Percentiles rank a stretch among this genome's conserved stretches.
Evolutionary conservation across 2,797 vertebrate genomes (phyloP).

Genomic region (Chrosomus eos): DNA sequence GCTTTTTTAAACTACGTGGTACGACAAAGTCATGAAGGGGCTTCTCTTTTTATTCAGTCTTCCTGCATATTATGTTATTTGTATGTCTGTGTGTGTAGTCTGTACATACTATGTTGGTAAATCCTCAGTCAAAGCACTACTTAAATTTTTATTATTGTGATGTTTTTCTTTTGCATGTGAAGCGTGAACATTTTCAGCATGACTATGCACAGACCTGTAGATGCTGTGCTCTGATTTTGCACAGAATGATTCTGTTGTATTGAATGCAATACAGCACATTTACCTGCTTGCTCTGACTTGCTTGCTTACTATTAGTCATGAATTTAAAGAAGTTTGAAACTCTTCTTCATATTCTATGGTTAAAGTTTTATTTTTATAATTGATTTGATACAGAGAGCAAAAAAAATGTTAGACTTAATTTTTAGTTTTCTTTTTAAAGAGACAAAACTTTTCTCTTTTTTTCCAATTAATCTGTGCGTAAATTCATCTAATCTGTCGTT

Average conservation of each 20-base stretch:
- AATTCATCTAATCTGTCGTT: constrained; percentile 63
- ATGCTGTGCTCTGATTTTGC: constrained; percentile 69
- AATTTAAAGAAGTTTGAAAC: constrained; percentile 66
- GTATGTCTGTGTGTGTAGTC: constrained; percentile 64
- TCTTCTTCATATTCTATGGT: constrained; percentile 66
- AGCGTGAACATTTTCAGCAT: constrained; percentile 76
- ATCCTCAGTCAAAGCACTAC: constrained; percentile 59
- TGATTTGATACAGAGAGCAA: constrained; percentile 81
- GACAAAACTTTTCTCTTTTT: constrained; percentile 21
- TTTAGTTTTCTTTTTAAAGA: constrained; percentile 64
- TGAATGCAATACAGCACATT: constrained; percentile 64
- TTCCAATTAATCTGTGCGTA: constrained; percentile 69
- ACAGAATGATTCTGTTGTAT: constrained; percentile 63
- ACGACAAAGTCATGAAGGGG: constrained; percentile 64
- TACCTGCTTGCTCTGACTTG: constrained; percentile 66
- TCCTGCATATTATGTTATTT: constrained; percentile 72
- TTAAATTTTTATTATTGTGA: constrained; percentile 62
- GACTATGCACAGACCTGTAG: constrained; percentile 79
- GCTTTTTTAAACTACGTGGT: constrained; percentile 70
- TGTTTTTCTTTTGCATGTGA: constrained; percentile 79
- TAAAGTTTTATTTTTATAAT: constrained; percentile 85
- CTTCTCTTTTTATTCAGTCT: constrained; percentile 67
- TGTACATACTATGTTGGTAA: constrained; percentile 67
- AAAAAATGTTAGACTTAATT: constrained; percentile 65
- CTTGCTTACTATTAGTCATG: constrained; percentile 65